A percentile compares a stretch with the other conserved stretches of the same genome.
Evolutionary conservation across 2,797 vertebrate genomes (phyloP).

Genomic region (Arnoldichthys spilopterus): DNA sequence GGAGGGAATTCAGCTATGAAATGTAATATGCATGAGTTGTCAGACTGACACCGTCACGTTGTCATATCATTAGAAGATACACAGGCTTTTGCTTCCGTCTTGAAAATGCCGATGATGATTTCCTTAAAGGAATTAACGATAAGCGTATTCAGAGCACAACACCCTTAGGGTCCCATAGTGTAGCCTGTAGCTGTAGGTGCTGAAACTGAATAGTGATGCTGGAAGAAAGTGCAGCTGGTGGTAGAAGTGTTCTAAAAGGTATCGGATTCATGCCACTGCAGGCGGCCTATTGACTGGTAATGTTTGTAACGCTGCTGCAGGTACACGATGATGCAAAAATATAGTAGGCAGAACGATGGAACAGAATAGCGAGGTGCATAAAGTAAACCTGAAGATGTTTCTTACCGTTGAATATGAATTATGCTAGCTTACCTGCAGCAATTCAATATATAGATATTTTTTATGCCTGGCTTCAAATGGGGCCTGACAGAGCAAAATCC

Average conservation of each 20-base stretch:
- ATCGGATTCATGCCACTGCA: not conserved
- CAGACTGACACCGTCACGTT: constrained; percentile 19
- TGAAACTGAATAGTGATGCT: not conserved
- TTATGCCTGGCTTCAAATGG: not conserved
- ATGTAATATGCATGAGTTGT: constrained; percentile 24
- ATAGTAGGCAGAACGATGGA: not conserved
- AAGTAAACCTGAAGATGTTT: not conserved
- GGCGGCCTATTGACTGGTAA: not conserved
- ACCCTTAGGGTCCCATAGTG: not conserved
- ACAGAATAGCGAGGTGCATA: not conserved
- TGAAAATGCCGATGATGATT: not conserved
- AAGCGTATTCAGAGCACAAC: not conserved
- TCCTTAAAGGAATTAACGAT: not conserved
- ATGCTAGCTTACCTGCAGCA: not conserved
- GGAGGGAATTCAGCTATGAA: not conserved
- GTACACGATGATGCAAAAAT: not conserved
- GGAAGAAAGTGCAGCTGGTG: not conserved
- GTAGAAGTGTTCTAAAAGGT: not conserved
- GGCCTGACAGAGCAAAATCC: not conserved
- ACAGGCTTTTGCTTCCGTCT: not conserved
- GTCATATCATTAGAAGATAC: constrained; percentile 24
- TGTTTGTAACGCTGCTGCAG: not conserved
- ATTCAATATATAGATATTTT: not conserved
- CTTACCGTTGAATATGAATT: not conserved
- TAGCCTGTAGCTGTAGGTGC: not conserved